Percentiles rank a stretch among this genome's conserved stretches.
These are phyloP conservation scores for Cryptus armator DNA, from an alignment of 2,888 invertebrate genomes.

Conservation along the genomic window DNA sequence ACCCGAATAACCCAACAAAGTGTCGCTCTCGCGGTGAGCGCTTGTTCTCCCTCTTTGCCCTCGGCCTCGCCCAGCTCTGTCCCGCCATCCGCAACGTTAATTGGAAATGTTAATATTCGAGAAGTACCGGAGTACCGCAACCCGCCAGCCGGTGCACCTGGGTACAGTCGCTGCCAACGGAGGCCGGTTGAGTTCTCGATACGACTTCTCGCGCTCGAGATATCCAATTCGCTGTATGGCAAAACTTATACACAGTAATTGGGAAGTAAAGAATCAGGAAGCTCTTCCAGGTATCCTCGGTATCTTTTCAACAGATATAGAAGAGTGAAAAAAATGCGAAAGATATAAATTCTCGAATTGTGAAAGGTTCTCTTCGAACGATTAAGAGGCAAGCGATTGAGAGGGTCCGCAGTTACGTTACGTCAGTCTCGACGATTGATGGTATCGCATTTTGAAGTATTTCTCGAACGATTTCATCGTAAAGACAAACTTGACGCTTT, in stretches of 20 bases:
- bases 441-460: neutral
- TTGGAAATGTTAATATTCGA: constrained; percentile 67
- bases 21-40: constrained; percentile 54
- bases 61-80: constrained; percentile 22
- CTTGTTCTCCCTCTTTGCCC: neutral
- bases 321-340: neutral
- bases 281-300: neutral
- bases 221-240: constrained; percentile 8
- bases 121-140: constrained; percentile 51
- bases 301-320: neutral
- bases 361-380: neutral
- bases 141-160: constrained; percentile 48
- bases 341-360: constrained; percentile 10
- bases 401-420: neutral
- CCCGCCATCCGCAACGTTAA: constrained; percentile 57
- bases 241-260: constrained; percentile 46
- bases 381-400: constrained; percentile 1
- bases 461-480: neutral
- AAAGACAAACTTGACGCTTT: neutral
- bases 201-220: constrained; percentile 29
- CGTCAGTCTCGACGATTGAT: neutral
- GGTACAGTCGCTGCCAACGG: neutral
- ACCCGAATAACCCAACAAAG: constrained; percentile 64
- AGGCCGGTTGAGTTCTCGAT: constrained; percentile 23
- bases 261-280: constrained; percentile 41